phyloP scores from a whole-genome alignment of 2,113 vertebrate genomes.

The Pao palembangensis region DNA sequence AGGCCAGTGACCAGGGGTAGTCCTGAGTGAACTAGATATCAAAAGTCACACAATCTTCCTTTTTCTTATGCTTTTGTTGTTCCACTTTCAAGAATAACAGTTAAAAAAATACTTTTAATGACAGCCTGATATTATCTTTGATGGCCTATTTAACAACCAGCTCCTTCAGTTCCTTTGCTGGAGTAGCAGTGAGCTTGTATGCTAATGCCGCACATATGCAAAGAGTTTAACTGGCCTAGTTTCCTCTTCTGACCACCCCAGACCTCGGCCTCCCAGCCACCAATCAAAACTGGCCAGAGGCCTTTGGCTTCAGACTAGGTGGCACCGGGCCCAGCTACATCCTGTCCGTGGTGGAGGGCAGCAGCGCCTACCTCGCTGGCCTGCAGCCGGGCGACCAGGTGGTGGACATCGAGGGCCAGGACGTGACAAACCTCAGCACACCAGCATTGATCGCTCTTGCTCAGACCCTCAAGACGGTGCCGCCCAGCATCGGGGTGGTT shows the following conservation, averaged over 20 bases:
- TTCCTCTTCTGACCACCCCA: slow-evolving; percentile 38
- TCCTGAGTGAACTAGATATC: slow-evolving; percentile 38
- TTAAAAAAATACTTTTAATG: background rate
- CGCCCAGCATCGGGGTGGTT: slow-evolving; percentile 93
- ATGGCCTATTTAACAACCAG: slow-evolving; percentile 9
- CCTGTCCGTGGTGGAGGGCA: slow-evolving; percentile 88
- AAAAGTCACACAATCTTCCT: slow-evolving; percentile 23
- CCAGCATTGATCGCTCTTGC: slow-evolving; percentile 81
- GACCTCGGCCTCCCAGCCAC: slow-evolving; percentile 78
- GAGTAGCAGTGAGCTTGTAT: too few relatives aligned
- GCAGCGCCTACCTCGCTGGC: slow-evolving; percentile 86
- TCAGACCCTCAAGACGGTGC: slow-evolving; percentile 81
- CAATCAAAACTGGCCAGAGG: slow-evolving; percentile 94
- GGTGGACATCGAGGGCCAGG: slow-evolving; percentile 91
- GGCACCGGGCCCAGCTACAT: slow-evolving; percentile 92
- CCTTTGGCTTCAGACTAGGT: slow-evolving; percentile 88
- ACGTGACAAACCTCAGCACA: slow-evolving; percentile 81
- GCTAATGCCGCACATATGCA: too few relatives aligned
- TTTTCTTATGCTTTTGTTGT: background rate
- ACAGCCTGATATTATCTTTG: background rate
- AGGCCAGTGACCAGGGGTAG: slow-evolving; percentile 66
- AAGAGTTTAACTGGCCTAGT: background rate
- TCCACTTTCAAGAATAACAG: background rate
- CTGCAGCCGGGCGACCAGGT: slow-evolving; percentile 90
- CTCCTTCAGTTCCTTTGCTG: too few relatives aligned